A percentile compares a stretch with the other conserved stretches of the same genome.
Conservation (phyloP, 2,113 vertebrate genomes). For the Typhlomys cinereus region DNA sequence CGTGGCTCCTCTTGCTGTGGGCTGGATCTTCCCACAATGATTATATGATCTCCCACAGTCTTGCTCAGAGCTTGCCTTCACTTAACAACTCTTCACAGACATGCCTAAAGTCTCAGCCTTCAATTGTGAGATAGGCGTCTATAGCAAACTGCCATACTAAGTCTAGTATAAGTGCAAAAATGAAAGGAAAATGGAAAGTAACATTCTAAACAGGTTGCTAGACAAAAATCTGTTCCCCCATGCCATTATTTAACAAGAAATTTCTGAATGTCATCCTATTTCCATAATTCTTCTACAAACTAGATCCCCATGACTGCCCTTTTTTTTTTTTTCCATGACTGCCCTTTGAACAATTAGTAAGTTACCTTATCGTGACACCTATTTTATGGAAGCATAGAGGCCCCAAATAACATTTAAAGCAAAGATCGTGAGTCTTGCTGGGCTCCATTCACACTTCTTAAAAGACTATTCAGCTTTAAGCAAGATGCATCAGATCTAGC, state of each 20-base stretch:
- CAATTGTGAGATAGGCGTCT: too few species aligned
- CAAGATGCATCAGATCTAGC: background rate
- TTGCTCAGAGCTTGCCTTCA: too few species aligned
- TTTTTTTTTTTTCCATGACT: background rate
- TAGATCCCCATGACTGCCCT: background rate
- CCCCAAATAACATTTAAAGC: background rate
- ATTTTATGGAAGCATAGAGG: background rate
- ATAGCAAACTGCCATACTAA: too few species aligned
- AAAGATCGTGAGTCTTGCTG: background rate
- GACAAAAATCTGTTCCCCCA: background rate
- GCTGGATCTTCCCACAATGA: too few species aligned
- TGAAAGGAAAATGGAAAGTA: conserved; percentile 5
- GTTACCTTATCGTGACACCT: background rate
- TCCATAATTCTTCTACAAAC: background rate
- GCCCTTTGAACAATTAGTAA: background rate
- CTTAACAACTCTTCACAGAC: too few species aligned
- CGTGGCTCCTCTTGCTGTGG: too few species aligned
- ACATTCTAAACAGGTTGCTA: background rate
- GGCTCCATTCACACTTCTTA: background rate
- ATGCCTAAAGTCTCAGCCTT: too few species aligned
- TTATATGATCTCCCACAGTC: too few species aligned
- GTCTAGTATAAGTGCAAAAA: conserved; percentile 8
- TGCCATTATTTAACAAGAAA: background rate
- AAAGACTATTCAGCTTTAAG: background rate
- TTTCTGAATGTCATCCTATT: background rate